These are phyloP conservation scores for Champsocephalus gunnari DNA, from an alignment of 2,797 vertebrate genomes.

Conservation along the genomic window DNA sequence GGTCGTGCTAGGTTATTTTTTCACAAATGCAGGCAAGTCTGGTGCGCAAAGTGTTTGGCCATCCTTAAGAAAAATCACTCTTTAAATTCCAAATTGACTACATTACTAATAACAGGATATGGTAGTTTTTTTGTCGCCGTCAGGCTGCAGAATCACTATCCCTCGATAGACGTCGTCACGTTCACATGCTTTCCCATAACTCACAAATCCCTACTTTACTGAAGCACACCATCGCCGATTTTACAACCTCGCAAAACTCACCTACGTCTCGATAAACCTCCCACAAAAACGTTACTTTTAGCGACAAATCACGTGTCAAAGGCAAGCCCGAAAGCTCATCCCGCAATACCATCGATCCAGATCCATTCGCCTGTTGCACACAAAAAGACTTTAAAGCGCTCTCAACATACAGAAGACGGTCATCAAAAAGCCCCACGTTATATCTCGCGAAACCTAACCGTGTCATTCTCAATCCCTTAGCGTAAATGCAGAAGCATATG, in stretches of 20 bases:
- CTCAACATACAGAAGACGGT: conserved; percentile 48
- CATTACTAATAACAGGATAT: conserved; percentile 64
- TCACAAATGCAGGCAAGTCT: conserved; percentile 61
- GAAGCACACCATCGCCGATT: conserved; percentile 44
- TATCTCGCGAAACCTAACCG: conserved; percentile 36
- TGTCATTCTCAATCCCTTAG: conserved; percentile 36
- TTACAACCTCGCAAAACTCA: conserved; percentile 38
- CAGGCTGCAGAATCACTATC: conserved; percentile 33
- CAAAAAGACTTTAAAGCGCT: conserved; percentile 58
- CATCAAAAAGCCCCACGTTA: conserved; percentile 26
- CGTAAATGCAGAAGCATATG: conserved; percentile 32
- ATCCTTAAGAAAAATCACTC: conserved; percentile 27
- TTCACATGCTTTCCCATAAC: conserved; percentile 53
- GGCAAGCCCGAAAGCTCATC: background rate
- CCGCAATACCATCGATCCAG: conserved; percentile 8
- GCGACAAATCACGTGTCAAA: conserved; percentile 29
- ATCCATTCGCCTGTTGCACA: conserved; percentile 47
- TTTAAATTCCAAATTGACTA: conserved; percentile 34
- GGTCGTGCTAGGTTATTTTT: conserved; percentile 50
- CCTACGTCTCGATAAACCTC: conserved; percentile 38
- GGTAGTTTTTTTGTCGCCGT: conserved; percentile 5
- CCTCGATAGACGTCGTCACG: conserved; percentile 45
- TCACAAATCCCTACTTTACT: conserved; percentile 60
- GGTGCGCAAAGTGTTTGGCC: conserved; percentile 42
- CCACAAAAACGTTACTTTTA: conserved; percentile 30